Evolutionary conservation across 2,113 vertebrate genomes (phyloP).

Genomic region (Oceanodroma tethys): DNA sequence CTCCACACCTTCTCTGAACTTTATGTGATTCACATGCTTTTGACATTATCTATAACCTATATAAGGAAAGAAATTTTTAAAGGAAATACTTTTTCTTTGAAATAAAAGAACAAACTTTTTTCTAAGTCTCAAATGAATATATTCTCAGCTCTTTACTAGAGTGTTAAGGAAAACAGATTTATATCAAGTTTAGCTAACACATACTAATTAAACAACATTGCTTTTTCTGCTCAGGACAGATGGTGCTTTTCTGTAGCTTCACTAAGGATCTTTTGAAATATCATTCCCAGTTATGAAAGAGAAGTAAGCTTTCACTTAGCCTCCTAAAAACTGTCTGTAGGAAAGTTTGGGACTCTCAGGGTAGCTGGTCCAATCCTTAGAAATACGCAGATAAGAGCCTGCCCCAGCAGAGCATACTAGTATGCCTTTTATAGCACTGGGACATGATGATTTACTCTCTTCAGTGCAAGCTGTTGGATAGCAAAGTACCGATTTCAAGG

Average conservation of each 20-base stretch:
- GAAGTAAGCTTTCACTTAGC: not conserved
- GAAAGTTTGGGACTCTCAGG: not conserved
- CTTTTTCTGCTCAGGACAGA: conserved; percentile 32
- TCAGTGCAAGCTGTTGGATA: not conserved
- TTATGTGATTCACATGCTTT: not conserved
- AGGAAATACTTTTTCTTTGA: not conserved
- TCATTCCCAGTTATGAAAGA: conserved; percentile 24
- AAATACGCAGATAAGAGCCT: not conserved
- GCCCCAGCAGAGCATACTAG: not conserved
- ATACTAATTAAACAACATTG: not conserved
- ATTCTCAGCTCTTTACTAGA: not conserved
- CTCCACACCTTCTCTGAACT: not conserved
- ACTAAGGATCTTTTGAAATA: conserved; percentile 33
- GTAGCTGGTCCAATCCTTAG: not conserved
- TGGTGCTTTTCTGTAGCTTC: conserved; percentile 38
- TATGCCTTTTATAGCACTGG: not conserved
- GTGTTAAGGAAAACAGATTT: not conserved
- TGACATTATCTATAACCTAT: not conserved
- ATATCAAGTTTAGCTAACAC: conserved; percentile 16
- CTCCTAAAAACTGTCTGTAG: not conserved
- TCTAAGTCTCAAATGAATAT: not conserved
- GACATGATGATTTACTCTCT: not conserved
- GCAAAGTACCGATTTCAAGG: not conserved
- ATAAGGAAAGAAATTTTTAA: not conserved
- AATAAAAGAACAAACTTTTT: not conserved